Conservation (phyloP, 1,140 invertebrate genomes). For the Rhynchophorus ferrugineus region DNA sequence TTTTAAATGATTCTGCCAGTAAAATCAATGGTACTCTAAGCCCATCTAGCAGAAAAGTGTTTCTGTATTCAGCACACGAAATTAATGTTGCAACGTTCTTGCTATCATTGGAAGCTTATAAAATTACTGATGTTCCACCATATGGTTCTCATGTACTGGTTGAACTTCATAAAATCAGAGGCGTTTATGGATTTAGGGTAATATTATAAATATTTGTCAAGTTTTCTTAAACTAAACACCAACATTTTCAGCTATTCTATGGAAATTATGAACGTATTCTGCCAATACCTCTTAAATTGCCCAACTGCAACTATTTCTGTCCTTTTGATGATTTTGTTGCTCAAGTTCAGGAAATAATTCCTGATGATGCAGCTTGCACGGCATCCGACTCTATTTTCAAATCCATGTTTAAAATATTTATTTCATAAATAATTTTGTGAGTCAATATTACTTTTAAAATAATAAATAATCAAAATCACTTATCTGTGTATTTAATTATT, state of each 20-base stretch:
- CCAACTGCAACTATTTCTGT: conserved; percentile 2
- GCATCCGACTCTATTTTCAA: too few relatives aligned
- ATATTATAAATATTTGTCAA: not conserved
- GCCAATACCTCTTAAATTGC: not conserved
- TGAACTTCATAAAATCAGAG: conserved; percentile 27
- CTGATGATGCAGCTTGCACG: not conserved
- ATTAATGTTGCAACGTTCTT: conserved; percentile 61
- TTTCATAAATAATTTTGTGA: too few relatives aligned
- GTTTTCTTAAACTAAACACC: not conserved
- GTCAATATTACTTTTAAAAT: too few relatives aligned
- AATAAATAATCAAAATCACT: too few relatives aligned
- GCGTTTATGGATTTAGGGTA: conserved; percentile 25
- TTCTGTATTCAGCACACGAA: conserved; percentile 65
- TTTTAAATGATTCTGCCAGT: conserved; percentile 48
- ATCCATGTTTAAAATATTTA: too few relatives aligned
- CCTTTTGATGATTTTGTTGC: not conserved
- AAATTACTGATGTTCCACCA: conserved; percentile 48
- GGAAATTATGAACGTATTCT: not conserved
- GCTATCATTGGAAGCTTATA: conserved; percentile 57
- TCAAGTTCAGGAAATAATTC: not conserved
- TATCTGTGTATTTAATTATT: too few relatives aligned
- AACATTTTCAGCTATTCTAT: conserved; percentile 5
- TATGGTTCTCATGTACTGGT: conserved; percentile 43
- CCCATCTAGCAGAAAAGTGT: conserved; percentile 50
- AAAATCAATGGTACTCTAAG: conserved; percentile 40